Percentiles rank a stretch among this genome's conserved stretches.
phyloP scores from a whole-genome alignment of 2,113 vertebrate genomes.

The Carassius carassius region DNA sequence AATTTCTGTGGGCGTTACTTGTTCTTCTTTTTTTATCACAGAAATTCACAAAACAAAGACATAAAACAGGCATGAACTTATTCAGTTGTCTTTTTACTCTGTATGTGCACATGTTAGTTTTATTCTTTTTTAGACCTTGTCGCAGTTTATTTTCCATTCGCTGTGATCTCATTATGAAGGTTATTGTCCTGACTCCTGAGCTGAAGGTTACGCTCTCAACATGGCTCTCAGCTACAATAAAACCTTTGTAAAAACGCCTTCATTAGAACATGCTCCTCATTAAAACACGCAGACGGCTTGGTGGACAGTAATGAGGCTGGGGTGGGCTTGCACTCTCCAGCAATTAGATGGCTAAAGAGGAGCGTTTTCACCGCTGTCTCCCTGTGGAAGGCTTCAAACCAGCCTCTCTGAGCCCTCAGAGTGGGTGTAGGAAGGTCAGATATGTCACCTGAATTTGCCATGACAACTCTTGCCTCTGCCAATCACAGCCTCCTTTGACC shows the following conservation, averaged over 20 bases:
- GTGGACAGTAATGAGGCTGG: constrained; percentile 55
- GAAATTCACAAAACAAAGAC: background rate
- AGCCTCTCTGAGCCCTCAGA: background rate
- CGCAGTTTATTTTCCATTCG: constrained; percentile 48
- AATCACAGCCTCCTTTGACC: constrained; percentile 46
- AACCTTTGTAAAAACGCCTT: constrained; percentile 63
- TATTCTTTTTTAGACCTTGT: constrained; percentile 19
- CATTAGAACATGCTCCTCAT: constrained; percentile 70
- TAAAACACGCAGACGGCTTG: constrained; percentile 61
- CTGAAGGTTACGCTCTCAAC: constrained; percentile 62
- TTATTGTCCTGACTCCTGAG: constrained; percentile 56
- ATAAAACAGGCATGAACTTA: background rate
- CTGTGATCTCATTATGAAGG: constrained; percentile 55
- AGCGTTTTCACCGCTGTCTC: background rate
- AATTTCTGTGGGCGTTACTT: background rate
- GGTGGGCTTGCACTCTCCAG: constrained; percentile 54
- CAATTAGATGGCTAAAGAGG: constrained; percentile 58
- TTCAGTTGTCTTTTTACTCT: constrained; percentile 22
- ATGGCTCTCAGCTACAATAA: constrained; percentile 56
- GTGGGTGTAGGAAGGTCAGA: constrained; percentile 53
- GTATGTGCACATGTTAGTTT: constrained; percentile 7
- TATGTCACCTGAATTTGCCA: constrained; percentile 41
- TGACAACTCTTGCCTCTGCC: constrained; percentile 36
- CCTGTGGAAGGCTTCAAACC: constrained; percentile 30
- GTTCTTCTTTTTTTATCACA: background rate